These are phyloP conservation scores for Calliopsis andreniformis DNA, from an alignment of 1,140 invertebrate genomes.

Conservation along the genomic window DNA sequence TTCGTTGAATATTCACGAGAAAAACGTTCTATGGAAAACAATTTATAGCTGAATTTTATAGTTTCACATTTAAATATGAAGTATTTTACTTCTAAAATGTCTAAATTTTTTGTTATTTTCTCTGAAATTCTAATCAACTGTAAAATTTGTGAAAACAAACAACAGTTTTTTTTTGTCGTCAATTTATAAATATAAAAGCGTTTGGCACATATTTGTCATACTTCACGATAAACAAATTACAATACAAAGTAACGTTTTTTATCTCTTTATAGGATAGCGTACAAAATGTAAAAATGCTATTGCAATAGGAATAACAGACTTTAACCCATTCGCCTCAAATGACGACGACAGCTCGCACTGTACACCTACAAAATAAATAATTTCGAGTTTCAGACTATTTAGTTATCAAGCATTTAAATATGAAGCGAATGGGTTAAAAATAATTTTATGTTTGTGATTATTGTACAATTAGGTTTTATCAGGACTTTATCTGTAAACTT, in stretches of 20 bases:
- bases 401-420: too few relatives aligned
- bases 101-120: neutral
- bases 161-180: slow-evolving; percentile 26
- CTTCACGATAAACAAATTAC: neutral
- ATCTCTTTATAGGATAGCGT: neutral
- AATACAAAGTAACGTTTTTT: slow-evolving; percentile 28
- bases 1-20: neutral
- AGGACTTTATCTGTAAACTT: slow-evolving; percentile 5
- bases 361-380: too few relatives aligned
- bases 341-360: too few relatives aligned
- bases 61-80: neutral
- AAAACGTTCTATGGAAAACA: too few relatives aligned
- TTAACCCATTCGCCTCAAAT: too few relatives aligned
- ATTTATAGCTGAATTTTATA: too few relatives aligned
- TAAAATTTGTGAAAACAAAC: neutral
- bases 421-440: too few relatives aligned
- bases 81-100: neutral
- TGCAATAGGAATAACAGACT: neutral
- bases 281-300: neutral
- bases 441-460: neutral
- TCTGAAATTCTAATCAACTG: neutral
- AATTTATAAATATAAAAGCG: slow-evolving; percentile 19
- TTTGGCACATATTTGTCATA: slow-evolving; percentile 18
- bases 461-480: slow-evolving; percentile 10
- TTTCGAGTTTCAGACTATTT: too few relatives aligned